These are phyloP conservation scores for Carettochelys insculpta DNA, from an alignment of 2,113 vertebrate genomes.

Conservation along the genomic window DNA sequence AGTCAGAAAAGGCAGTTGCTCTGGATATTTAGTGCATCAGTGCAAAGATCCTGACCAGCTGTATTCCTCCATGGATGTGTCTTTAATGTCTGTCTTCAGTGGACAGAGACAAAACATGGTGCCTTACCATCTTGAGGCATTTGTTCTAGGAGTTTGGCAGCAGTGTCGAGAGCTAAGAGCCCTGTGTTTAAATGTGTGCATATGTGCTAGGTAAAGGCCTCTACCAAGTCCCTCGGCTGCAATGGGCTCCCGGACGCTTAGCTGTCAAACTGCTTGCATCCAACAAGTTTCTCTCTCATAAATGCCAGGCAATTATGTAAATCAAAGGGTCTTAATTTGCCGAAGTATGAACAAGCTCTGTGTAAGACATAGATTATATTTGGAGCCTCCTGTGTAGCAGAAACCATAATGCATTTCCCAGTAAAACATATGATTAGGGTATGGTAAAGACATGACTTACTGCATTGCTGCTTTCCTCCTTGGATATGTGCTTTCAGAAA, in stretches of 20 bases:
- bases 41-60: not conserved
- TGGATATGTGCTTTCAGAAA: not conserved
- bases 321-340: too few species aligned
- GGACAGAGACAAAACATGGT: accelerated
- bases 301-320: not conserved
- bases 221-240: not conserved
- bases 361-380: not conserved
- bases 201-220: not conserved
- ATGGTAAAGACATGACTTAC: not conserved
- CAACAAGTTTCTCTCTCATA: not conserved
- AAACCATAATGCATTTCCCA: not conserved
- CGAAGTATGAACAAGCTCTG: constrained; percentile 33
- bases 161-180: not conserved
- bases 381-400: not conserved
- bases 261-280: not conserved
- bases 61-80: not conserved
- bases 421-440: not conserved
- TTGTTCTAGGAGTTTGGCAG: not conserved
- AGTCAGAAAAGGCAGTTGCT: accelerated
- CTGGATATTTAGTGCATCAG: accelerated
- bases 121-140: not conserved
- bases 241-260: not conserved
- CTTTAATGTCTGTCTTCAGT: not conserved
- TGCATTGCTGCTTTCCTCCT: not conserved
- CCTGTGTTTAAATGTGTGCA: accelerated